A percentile compares a stretch with the other conserved stretches of the same genome.
These are phyloP conservation scores for Ursus arctos DNA, from an alignment of 2,113 vertebrate species.

Conservation along the genomic window DNA sequence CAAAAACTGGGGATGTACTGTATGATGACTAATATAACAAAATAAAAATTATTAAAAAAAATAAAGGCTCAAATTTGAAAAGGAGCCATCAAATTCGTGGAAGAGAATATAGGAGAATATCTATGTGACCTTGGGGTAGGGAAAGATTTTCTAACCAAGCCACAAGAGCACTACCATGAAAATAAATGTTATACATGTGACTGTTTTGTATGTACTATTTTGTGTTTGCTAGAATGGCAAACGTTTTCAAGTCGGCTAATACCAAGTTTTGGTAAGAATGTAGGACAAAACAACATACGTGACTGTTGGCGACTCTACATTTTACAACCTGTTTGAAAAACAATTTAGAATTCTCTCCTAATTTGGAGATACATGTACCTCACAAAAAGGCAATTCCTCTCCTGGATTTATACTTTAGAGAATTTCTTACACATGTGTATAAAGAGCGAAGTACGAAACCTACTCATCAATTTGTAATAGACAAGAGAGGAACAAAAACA, in stretches of 20 bases:
- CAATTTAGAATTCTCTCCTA: neutral
- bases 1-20: no score
- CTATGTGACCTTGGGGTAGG: neutral
- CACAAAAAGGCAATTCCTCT: neutral
- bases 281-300: neutral
- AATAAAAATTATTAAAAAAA: no score
- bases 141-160: neutral
- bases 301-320: neutral
- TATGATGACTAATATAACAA: no score
- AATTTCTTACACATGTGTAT: neutral
- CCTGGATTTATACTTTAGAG: neutral
- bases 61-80: neutral
- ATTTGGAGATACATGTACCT: neutral
- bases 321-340: slow-evolving; percentile 2
- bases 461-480: neutral
- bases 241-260: neutral
- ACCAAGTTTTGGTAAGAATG: neutral
- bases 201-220: neutral
- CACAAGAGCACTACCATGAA: neutral
- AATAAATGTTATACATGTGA: neutral
- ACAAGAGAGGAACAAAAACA: neutral
- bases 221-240: neutral
- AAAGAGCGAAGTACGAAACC: neutral
- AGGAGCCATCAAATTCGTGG: neutral
- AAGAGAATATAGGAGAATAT: neutral